Evolutionary conservation across 1,140 invertebrate genomes (phyloP).

Genomic region (Archivesica marissinica): DNA sequence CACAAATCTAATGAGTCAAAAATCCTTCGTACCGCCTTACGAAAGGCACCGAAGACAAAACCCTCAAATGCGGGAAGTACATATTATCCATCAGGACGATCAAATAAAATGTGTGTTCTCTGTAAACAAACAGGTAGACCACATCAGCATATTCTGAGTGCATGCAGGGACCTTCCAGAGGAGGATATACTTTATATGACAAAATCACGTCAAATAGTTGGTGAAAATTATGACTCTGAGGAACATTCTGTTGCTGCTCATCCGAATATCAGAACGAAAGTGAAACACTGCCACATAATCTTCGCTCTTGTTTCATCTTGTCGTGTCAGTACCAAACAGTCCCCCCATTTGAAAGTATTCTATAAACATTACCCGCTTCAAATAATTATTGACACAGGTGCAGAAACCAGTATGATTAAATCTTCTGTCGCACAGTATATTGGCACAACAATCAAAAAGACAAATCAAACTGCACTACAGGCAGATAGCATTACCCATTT

Average conservation of each 20-base stretch:
- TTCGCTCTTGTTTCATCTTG: not conserved
- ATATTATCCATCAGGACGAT: too few relatives aligned
- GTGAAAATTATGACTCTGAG: not conserved
- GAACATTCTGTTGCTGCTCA: too few relatives aligned
- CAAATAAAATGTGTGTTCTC: too few relatives aligned
- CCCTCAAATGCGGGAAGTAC: too few relatives aligned
- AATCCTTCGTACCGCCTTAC: too few relatives aligned
- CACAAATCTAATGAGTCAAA: too few relatives aligned
- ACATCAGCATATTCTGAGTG: too few relatives aligned
- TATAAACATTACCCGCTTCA: not conserved
- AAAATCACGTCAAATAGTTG: not conserved
- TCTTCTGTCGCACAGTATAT: not conserved
- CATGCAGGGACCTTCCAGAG: not conserved
- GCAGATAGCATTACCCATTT: conserved; percentile 56
- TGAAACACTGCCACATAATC: not conserved
- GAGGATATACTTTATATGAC: conserved; percentile 40
- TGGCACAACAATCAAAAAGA: not conserved
- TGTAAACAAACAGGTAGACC: not conserved
- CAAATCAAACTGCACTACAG: conserved; percentile 51
- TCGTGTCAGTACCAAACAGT: too few relatives aligned
- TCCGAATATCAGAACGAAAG: not conserved
- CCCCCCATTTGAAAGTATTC: too few relatives aligned
- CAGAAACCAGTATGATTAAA: not conserved
- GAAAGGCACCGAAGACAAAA: too few relatives aligned
- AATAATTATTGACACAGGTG: not conserved